Evolutionary conservation across 2,797 vertebrate genomes (phyloP).

Genomic region (Luscinia luscinia): DNA sequence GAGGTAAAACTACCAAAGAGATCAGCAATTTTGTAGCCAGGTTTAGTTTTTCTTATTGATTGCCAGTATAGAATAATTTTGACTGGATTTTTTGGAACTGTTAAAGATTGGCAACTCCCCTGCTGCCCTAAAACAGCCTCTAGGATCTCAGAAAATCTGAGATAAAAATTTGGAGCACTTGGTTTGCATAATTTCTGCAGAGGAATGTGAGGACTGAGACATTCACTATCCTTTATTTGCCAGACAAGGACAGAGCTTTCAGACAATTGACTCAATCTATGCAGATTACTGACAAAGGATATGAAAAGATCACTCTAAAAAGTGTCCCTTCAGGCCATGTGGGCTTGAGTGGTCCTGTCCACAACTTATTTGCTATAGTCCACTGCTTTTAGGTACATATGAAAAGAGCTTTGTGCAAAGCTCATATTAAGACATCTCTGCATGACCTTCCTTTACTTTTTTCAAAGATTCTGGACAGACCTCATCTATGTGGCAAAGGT

Average conservation of each 20-base stretch:
- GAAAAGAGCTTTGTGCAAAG: slow-evolving; percentile 74
- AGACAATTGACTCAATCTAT: slow-evolving; percentile 28
- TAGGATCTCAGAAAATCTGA: background rate
- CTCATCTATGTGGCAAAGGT: slow-evolving; percentile 67
- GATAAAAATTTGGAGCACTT: background rate
- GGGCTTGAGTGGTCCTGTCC: slow-evolving; percentile 55
- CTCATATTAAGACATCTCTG: slow-evolving; percentile 52
- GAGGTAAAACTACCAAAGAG: background rate
- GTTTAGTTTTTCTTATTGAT: background rate
- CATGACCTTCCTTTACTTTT: slow-evolving; percentile 63
- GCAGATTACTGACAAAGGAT: slow-evolving; percentile 49
- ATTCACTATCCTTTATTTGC: background rate
- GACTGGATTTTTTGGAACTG: background rate
- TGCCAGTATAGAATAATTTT: background rate
- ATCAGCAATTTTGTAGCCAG: background rate
- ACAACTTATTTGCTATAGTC: slow-evolving; percentile 54
- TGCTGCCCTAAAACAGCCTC: background rate
- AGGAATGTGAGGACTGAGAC: background rate
- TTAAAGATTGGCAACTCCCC: background rate
- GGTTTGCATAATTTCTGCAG: slow-evolving; percentile 1
- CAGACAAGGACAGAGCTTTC: background rate
- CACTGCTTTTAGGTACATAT: slow-evolving; percentile 58
- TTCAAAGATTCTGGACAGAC: slow-evolving; percentile 36
- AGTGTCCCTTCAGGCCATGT: slow-evolving; percentile 28
- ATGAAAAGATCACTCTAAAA: slow-evolving; percentile 57